phyloP scores from a whole-genome alignment of 2,797 vertebrate species.

The Acipenser transmontanus region DNA sequence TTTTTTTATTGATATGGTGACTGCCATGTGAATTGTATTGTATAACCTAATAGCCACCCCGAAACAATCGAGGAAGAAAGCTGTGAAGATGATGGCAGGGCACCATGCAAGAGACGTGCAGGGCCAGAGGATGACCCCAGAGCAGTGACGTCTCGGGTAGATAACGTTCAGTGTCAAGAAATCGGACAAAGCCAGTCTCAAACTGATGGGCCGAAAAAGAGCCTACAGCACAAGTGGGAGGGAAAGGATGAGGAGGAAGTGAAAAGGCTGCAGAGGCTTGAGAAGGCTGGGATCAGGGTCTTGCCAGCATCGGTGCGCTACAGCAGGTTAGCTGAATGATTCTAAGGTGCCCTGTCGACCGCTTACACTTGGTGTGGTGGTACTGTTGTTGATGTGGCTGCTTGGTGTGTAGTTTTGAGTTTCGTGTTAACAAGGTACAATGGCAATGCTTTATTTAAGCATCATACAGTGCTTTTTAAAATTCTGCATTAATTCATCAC shows the following conservation, averaged over 20 bases:
- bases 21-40: conserved; percentile 19
- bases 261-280: conserved; percentile 64
- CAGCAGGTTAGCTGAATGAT: conserved; percentile 69
- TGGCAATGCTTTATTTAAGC: too few species aligned
- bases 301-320: conserved; percentile 74
- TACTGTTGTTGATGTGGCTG: too few species aligned
- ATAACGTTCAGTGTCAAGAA: neutral
- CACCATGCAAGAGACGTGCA: neutral
- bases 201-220: conserved; percentile 14
- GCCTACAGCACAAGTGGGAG: conserved; percentile 20
- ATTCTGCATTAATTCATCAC: too few species aligned
- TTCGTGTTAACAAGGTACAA: too few species aligned
- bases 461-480: too few species aligned
- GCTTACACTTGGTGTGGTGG: neutral
- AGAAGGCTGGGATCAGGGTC: conserved; percentile 81
- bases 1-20: neutral
- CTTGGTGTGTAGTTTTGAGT: too few species aligned
- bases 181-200: conserved; percentile 7
- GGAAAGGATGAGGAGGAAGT: conserved; percentile 57
- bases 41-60: conserved; percentile 57
- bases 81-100: conserved; percentile 36
- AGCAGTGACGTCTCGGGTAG: neutral
- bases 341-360: conserved; percentile 21
- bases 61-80: conserved; percentile 64
- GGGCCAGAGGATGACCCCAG: neutral